These are phyloP conservation scores for Drosophila paracracens DNA, from an alignment of 2,888 invertebrate species.

Conservation along the genomic window DNA sequence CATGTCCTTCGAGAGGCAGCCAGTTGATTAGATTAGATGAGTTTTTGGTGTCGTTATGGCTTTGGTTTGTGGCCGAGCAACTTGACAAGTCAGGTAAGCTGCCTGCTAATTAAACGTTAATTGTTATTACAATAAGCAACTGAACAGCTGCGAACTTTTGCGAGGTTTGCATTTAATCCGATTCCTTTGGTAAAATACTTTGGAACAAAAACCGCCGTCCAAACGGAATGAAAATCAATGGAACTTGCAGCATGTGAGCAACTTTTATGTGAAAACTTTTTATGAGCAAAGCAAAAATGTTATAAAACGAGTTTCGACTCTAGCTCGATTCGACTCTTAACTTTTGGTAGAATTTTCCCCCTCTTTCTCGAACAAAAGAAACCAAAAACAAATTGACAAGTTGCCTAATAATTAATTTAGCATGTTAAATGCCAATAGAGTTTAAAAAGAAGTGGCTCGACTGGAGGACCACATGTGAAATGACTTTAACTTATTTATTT, in stretches of 20 bases:
- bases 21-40: slow-evolving; percentile 59
- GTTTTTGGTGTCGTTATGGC: slow-evolving; percentile 32
- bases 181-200: slow-evolving; percentile 26
- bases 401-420: slow-evolving; percentile 49
- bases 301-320: slow-evolving; percentile 43
- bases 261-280: slow-evolving; percentile 70
- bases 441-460: slow-evolving; percentile 41
- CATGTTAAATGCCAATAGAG: slow-evolving; percentile 21
- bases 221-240: slow-evolving; percentile 26
- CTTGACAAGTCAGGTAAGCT: slow-evolving; percentile 44
- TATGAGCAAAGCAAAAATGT: slow-evolving; percentile 65
- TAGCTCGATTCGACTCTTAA: slow-evolving; percentile 12
- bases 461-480: slow-evolving; percentile 19
- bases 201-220: neutral
- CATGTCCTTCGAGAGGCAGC: slow-evolving; percentile 7
- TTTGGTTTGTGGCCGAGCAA: slow-evolving; percentile 27
- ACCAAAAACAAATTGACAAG: slow-evolving; percentile 27
- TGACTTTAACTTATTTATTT: slow-evolving; percentile 37
- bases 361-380: neutral
- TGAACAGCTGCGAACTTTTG: slow-evolving; percentile 25
- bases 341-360: slow-evolving; percentile 7
- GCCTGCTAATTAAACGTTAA: slow-evolving; percentile 62
- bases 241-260: slow-evolving; percentile 32
- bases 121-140: slow-evolving; percentile 58
- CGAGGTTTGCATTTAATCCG: slow-evolving; percentile 9